Evolutionary conservation across 2,797 vertebrate genomes (phyloP), one percentile per base, ranked within the genome.

Genomic region (Gephyroberyx darwinii): DNA sequence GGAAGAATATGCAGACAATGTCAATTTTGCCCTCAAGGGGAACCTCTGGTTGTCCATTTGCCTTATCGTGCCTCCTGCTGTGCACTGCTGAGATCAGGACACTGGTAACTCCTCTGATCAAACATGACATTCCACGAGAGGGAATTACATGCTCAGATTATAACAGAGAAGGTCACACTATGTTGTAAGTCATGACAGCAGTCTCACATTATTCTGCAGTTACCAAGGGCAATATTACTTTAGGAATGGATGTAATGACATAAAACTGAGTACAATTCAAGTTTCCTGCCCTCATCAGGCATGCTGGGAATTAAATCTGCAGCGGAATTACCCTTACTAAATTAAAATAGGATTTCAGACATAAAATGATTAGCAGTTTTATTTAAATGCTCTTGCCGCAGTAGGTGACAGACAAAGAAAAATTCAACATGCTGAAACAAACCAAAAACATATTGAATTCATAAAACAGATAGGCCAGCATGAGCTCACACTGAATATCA

Each of bases 61-160:
- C 91, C 86, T 89, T 67, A 30, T 80, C 81, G 76, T 79, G 74
- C 90, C 91, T 89, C 93, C 93, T 80, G 90, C 92, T 92, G 92
- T 80, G 93, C 84, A 53, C 80, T 79, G 88, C 86, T 90, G 83
- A 90, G 91, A 92, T 92, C 91, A 91, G 93, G 92, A 93, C 91
- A 93, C 89, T 87, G 84, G 92, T 92, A 93, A 90, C 89, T 93
- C 87, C 90, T 90, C 90, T 93, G 93, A 91, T 94, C 91, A 88
- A 92, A 94, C 93, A 94, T 92, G 94, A 94, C 93, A 93, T 91
- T 92, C 90, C 91, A 93, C 92, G 91, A 84, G 89, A 89, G 91
- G 89, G 91, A 92, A 93, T 90, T 91, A 93, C 92, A 92, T 78
- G 89, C 89, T 91, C 86, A 88, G 82, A 93, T 93, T 93, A 92